These are phyloP conservation scores for Scomber colias DNA, from an alignment of 2,113 vertebrate species.

Conservation along the genomic window DNA sequence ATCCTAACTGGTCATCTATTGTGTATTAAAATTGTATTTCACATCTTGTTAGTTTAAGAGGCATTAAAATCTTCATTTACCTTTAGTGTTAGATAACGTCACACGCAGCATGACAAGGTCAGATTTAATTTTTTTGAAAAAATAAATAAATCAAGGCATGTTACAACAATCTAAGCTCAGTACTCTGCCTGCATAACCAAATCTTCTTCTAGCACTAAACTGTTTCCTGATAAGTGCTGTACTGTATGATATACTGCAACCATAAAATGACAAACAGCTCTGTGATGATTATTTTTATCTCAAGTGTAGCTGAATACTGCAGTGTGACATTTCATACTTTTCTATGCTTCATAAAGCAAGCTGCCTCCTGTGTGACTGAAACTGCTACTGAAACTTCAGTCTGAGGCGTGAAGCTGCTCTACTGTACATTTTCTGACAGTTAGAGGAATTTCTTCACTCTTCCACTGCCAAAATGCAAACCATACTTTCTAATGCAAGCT, in stretches of 20 bases:
- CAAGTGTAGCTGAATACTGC: neutral
- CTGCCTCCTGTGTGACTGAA: slow-evolving; percentile 49
- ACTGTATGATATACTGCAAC: neutral
- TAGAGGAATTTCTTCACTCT: slow-evolving; percentile 36
- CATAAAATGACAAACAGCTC: neutral
- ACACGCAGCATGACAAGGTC: neutral
- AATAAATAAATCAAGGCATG: neutral
- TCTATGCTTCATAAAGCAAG: slow-evolving; percentile 43
- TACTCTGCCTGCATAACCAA: neutral
- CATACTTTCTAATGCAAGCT: neutral
- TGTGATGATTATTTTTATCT: neutral
- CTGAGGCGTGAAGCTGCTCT: slow-evolving; percentile 35
- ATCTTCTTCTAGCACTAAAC: neutral
- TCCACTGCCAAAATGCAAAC: slow-evolving; percentile 11
- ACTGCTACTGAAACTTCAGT: slow-evolving; percentile 60
- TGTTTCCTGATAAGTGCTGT: slow-evolving; percentile 11
- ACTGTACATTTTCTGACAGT: slow-evolving; percentile 16
- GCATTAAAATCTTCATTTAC: neutral
- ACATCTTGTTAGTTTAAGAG: neutral
- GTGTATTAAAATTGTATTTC: neutral
- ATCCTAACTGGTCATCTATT: neutral
- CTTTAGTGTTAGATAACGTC: neutral
- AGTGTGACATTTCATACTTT: neutral
- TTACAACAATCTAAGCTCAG: neutral
- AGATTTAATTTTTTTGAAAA: neutral